A percentile compares a stretch with the other conserved stretches of the same genome.
These are phyloP conservation scores for Forbesichthys papilliferus DNA, from an alignment of 2,113 vertebrate genomes.

Conservation along the genomic window DNA sequence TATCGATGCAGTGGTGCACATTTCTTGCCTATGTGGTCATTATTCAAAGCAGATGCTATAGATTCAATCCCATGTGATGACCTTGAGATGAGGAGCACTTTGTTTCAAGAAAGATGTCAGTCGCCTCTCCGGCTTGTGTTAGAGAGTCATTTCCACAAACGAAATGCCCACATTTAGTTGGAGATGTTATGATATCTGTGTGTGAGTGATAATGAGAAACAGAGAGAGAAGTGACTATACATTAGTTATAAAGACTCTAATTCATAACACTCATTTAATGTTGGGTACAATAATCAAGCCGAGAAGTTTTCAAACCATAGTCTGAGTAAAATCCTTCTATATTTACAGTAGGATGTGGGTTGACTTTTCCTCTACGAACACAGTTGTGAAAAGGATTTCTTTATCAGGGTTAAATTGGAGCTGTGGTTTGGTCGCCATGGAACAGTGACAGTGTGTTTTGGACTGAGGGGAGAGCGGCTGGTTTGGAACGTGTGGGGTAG, in stretches of 20 bases:
- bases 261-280: neutral
- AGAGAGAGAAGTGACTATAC: neutral
- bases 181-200: constrained; percentile 13
- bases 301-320: neutral
- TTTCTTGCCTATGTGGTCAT: constrained; percentile 75
- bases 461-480: neutral
- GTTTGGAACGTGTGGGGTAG: neutral
- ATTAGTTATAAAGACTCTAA: neutral
- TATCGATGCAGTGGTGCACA: constrained; percentile 52
- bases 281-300: no score
- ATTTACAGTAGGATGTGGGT: constrained; percentile 9
- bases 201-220: neutral
- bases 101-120: constrained; percentile 63
- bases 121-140: constrained; percentile 52
- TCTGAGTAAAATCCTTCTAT: neutral
- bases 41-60: constrained; percentile 77
- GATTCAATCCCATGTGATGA: constrained; percentile 70
- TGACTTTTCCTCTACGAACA: neutral
- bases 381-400: neutral
- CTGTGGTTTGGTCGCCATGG: constrained; percentile 7
- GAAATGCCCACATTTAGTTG: constrained; percentile 29
- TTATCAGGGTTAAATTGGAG: neutral
- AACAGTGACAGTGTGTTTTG: constrained; percentile 6
- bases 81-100: constrained; percentile 70
- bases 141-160: constrained; percentile 28